These are phyloP conservation scores for Blera fallax DNA, from an alignment of 2,888 invertebrate genomes.

Conservation along the genomic window DNA sequence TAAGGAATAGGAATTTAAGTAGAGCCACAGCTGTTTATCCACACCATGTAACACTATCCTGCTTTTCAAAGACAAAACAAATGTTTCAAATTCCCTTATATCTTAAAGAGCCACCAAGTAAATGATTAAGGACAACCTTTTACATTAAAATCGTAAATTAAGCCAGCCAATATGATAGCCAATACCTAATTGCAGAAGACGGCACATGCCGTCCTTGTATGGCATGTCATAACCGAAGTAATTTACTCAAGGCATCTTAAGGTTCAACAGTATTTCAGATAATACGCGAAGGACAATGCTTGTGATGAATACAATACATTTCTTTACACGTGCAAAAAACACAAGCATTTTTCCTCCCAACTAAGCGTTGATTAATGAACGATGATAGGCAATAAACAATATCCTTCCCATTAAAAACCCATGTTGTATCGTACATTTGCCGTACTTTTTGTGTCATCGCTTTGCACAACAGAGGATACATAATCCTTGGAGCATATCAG, in stretches of 20 bases:
- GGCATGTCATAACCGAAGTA: background rate
- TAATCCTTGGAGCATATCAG: background rate
- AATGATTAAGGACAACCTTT: too few species aligned
- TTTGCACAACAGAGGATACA: background rate
- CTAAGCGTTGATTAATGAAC: background rate
- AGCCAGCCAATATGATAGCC: too few species aligned
- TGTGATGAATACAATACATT: background rate
- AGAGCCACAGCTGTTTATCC: too few species aligned
- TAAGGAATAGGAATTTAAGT: too few species aligned
- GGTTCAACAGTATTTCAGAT: background rate
- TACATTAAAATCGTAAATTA: too few species aligned
- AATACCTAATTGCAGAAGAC: too few species aligned
- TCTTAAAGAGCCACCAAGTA: too few species aligned
- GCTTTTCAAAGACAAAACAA: too few species aligned
- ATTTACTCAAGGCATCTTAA: background rate
- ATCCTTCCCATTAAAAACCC: background rate
- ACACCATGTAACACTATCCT: too few species aligned
- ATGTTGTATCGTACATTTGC: background rate
- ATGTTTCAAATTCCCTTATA: too few species aligned
- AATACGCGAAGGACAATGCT: background rate
- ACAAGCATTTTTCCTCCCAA: background rate
- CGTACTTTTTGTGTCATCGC: background rate
- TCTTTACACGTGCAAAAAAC: background rate
- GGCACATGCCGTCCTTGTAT: background rate
- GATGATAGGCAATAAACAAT: background rate